Evolutionary conservation across 2,888 invertebrate species (phyloP).

Genomic region (Parnassius mnemosyne): DNA sequence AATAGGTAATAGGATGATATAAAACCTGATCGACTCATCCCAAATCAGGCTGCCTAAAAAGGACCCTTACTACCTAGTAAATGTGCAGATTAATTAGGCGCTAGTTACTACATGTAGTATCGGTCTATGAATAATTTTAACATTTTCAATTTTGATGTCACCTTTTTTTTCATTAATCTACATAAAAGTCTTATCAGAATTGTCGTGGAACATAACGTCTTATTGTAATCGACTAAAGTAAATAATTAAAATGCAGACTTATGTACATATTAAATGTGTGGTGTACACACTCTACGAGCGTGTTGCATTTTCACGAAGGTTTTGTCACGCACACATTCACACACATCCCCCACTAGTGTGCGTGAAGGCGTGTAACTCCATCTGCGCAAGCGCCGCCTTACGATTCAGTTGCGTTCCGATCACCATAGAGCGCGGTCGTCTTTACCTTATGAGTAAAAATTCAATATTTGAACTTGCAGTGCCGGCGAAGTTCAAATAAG

Average conservation of each 20-base stretch:
- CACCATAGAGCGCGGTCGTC: slow-evolving; percentile 51
- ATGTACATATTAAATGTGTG: slow-evolving; percentile 11
- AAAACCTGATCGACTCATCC: too few relatives aligned
- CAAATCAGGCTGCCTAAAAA: too few relatives aligned
- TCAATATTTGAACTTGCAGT: slow-evolving; percentile 44
- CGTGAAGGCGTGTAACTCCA: slow-evolving; percentile 58
- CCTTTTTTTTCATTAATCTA: too few relatives aligned
- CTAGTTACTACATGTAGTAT: too few relatives aligned
- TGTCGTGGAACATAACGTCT: slow-evolving; percentile 6
- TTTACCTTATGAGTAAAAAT: slow-evolving; percentile 30
- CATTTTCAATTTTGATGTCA: too few relatives aligned
- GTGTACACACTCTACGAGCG: slow-evolving; percentile 49
- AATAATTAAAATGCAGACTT: slow-evolving; percentile 34
- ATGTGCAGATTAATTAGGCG: too few relatives aligned
- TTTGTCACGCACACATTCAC: slow-evolving; percentile 43
- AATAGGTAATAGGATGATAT: too few relatives aligned
- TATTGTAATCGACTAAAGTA: slow-evolving; percentile 22
- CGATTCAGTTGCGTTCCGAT: slow-evolving; percentile 53
- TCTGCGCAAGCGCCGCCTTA: slow-evolving; percentile 66
- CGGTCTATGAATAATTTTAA: too few relatives aligned
- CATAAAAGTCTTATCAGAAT: too few relatives aligned
- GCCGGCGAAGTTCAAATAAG: slow-evolving; percentile 63
- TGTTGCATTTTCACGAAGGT: slow-evolving; percentile 68
- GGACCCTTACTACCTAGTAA: too few relatives aligned
- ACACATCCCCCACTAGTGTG: slow-evolving; percentile 41